Base-by-base conservation (phyloP, 2,888 invertebrate species). In the Apodemia mormo region DNA sequence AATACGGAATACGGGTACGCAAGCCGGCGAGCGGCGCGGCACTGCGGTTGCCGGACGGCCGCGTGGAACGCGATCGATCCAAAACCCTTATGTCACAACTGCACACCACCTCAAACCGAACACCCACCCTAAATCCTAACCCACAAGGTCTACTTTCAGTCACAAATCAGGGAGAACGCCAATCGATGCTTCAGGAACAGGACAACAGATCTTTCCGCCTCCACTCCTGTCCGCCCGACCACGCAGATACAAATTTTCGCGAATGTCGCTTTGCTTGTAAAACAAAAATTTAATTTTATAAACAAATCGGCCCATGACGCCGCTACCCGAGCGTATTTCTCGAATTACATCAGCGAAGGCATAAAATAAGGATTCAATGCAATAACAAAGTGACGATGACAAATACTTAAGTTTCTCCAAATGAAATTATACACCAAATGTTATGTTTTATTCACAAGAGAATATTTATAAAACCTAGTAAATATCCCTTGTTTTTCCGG, bases 131-230 rank as follows among this genome's bases (percentile, higher is more conserved):
- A 77, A 76, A 73, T 64, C 29, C 70, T 71, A 71, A 40, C 68
- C 40, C 45, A 70, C 71, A 87, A 76, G 77, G 80, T 54, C 71
- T 68, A 76, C 68, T 79, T 77, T 87, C 72, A 72, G 52, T 45
- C 65, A 70, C 33, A 37, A 64, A 65, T 14, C 9, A 67, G 67
- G 30, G 69, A 78, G 79, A 82, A 84, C 83, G 82, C 90, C 87
- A 92, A 93, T 92, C 92, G 92, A 93, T 92, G 92, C 82, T 87
- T 85, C 88, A 86, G 88, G 84, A 89, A 88, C 90, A 90, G 89
- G 90, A 90, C 89, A 87, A 87, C 88, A 85, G 83, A 87, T 88
- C 89, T 86, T 85, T 88, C 86, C 91, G 90, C 88, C 88, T 87
- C 86, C 88, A 86, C 87, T 86, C 81, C 86, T 84, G 81, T 81